phyloP scores from a whole-genome alignment of 1,140 invertebrate species.

The Anagrus nilaparvatae region DNA sequence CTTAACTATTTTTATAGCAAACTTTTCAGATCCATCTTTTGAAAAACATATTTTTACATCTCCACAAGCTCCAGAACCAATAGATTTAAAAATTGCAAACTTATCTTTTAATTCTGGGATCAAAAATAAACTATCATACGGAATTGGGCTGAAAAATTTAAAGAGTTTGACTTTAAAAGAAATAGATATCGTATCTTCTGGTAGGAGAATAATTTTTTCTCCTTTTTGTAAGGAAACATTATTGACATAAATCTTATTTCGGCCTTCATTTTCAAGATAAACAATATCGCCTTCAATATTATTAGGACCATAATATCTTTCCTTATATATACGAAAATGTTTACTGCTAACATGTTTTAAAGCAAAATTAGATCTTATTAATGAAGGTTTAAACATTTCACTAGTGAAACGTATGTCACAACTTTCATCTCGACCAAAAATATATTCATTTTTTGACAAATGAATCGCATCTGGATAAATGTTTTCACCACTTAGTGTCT shows the following conservation, averaged over 20 bases:
- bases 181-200: constrained; percentile 11
- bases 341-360: constrained; percentile 33
- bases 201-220: background rate
- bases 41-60: constrained; percentile 34
- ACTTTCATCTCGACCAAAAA: too few relatives aligned
- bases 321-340: constrained; percentile 28
- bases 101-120: constrained; percentile 51
- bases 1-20: constrained; percentile 74
- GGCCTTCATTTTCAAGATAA: constrained; percentile 52
- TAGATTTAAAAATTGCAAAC: constrained; percentile 57
- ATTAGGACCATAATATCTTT: constrained; percentile 14
- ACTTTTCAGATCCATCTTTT: constrained; percentile 47
- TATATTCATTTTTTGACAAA: too few relatives aligned
- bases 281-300: constrained; percentile 17
- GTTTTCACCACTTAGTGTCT: too few relatives aligned
- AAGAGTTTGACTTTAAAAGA: constrained; percentile 55
- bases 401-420: too few relatives aligned
- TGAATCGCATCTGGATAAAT: too few relatives aligned
- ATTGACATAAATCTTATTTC: constrained; percentile 66
- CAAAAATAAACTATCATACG: constrained; percentile 49
- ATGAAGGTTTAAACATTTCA: too few relatives aligned
- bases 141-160: constrained; percentile 52
- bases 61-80: constrained; percentile 69
- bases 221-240: background rate
- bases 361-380: too few relatives aligned